Evolutionary conservation across 2,113 vertebrate genomes (phyloP).

Genomic region (Ptilonorhynchus violaceus): DNA sequence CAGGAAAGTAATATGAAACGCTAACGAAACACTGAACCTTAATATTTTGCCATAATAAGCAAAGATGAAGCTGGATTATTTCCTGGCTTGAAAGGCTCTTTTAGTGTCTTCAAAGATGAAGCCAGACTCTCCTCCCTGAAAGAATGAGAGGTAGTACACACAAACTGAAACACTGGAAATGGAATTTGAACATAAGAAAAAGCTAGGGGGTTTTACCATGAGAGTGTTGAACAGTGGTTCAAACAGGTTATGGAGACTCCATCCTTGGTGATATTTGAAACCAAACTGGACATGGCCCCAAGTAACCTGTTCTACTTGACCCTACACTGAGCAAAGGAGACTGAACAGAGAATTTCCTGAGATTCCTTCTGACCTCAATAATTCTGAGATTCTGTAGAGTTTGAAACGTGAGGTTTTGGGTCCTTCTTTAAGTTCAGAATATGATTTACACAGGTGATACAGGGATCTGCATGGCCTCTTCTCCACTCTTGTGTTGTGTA

Average conservation of each 20-base stretch:
- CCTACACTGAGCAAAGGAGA: background rate
- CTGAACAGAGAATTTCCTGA: background rate
- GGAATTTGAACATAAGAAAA: background rate
- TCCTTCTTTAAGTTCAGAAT: background rate
- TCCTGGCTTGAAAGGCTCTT: background rate
- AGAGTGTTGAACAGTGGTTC: background rate
- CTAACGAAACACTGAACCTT: background rate
- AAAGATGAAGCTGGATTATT: background rate
- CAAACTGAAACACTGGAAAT: background rate
- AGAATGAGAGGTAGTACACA: background rate
- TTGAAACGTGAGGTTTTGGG: background rate
- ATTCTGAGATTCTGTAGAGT: background rate
- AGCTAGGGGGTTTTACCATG: background rate
- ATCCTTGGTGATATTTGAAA: background rate
- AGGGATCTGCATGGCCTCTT: background rate
- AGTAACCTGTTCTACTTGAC: background rate
- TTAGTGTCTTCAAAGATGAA: background rate
- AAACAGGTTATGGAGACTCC: background rate
- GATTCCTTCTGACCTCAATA: background rate
- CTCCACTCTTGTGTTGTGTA: background rate
- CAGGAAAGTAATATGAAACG: background rate
- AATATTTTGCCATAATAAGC: background rate
- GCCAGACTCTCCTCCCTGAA: background rate
- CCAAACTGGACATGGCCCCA: background rate
- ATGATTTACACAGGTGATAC: background rate